Conservation (phyloP, 2,113 vertebrate genomes). For the Polypterus bichir region DNA sequence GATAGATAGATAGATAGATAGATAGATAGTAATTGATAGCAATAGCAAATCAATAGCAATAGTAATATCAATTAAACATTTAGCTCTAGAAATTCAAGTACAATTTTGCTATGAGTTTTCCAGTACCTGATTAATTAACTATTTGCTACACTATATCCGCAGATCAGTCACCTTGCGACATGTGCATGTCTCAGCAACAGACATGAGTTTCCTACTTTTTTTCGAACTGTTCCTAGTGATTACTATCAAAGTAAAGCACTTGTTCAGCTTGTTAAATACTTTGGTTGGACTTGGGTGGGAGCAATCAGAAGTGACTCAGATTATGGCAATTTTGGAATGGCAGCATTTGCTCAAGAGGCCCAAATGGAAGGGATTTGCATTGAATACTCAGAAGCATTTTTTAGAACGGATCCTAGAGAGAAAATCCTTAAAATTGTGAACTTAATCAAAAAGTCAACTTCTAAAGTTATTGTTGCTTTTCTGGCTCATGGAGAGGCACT, state of each 20-base stretch:
- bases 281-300: constrained; percentile 14
- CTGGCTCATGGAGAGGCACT: not conserved
- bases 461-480: constrained; percentile 15
- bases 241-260: constrained; percentile 8
- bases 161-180: constrained; percentile 16
- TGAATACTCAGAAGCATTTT: constrained; percentile 11
- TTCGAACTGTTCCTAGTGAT: constrained; percentile 10
- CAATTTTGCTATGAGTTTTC: too few species aligned
- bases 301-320: constrained; percentile 12
- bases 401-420: not conserved
- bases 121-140: too few species aligned
- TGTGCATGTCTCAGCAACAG: constrained; percentile 7
- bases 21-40: too few species aligned
- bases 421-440: constrained; percentile 6
- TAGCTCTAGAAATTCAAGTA: too few species aligned
- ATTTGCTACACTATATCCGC: not conserved
- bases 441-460: constrained; percentile 4
- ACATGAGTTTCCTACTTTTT: constrained; percentile 4
- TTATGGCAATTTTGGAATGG: constrained; percentile 14
- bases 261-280: constrained; percentile 8
- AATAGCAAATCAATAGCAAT: too few species aligned
- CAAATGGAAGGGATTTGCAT: constrained; percentile 11
- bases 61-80: too few species aligned
- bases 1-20: too few species aligned
- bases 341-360: constrained; percentile 7